Conservation (phyloP, 1,140 invertebrate genomes). For the Caenorhabditis brenneri region DNA sequence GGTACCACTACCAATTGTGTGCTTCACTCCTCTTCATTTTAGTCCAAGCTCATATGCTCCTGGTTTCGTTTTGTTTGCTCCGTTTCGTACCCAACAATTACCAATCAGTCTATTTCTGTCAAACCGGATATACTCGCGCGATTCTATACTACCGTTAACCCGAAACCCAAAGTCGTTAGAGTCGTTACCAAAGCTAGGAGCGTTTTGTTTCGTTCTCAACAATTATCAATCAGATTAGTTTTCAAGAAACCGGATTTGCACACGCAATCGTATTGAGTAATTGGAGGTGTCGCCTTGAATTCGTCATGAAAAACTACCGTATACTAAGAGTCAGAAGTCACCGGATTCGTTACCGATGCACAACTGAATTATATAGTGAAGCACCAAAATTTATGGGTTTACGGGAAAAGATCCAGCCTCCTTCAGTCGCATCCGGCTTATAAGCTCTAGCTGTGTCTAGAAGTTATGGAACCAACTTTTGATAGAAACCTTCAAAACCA, state of each 20-base stretch:
- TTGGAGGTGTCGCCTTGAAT: not conserved
- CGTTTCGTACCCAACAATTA: constrained; percentile 16
- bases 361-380: not conserved
- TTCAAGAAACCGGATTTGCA: too few species aligned
- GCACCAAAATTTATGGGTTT: not conserved
- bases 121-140: too few species aligned
- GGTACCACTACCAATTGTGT: not conserved
- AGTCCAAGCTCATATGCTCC: not conserved
- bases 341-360: not conserved
- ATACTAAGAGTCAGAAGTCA: not conserved
- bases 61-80: too few species aligned
- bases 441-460: too few species aligned
- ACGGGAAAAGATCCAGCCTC: not conserved
- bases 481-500: not conserved
- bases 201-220: too few species aligned
- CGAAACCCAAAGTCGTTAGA: too few species aligned
- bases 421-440: not conserved
- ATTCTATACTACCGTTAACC: too few species aligned
- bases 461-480: too few species aligned
- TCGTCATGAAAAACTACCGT: not conserved
- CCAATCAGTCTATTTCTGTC: not conserved
- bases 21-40: not conserved
- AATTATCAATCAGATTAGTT: too few species aligned
- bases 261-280: not conserved
- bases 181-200: too few species aligned